Evolutionary conservation across 2,888 invertebrate species (phyloP).

Genomic region (Noctua fimbriata): DNA sequence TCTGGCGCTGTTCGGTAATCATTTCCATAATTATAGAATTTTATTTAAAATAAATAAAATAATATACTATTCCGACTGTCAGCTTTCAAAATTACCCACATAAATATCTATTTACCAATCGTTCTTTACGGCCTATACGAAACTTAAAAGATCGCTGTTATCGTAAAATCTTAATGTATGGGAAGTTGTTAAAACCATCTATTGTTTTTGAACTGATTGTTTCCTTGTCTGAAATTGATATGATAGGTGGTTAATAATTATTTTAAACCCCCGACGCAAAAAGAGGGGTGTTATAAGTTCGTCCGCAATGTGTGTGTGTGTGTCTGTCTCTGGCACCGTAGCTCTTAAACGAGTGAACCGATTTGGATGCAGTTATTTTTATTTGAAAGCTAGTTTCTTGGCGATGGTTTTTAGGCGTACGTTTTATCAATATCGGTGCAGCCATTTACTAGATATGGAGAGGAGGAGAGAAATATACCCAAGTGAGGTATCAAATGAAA

Average conservation of each 20-base stretch:
- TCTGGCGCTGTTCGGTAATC: slow-evolving; percentile 64
- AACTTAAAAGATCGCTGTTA: slow-evolving; percentile 10
- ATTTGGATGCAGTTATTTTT: no score
- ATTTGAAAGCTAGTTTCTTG: no score
- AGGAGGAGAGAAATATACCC: no score
- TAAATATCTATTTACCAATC: slow-evolving; percentile 50
- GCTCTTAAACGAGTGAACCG: no score
- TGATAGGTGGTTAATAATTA: not conserved
- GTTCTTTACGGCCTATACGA: slow-evolving; percentile 35
- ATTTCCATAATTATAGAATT: slow-evolving; percentile 53
- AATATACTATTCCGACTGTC: slow-evolving; percentile 65
- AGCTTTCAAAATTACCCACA: slow-evolving; percentile 64
- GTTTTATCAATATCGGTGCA: no score
- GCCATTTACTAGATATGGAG: no score
- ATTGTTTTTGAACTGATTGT: slow-evolving; percentile 26
- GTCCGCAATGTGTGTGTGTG: no score
- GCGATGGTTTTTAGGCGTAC: no score
- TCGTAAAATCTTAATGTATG: slow-evolving; percentile 21
- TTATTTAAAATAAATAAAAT: slow-evolving; percentile 65
- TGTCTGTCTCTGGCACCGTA: no score
- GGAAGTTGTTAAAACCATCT: slow-evolving; percentile 18
- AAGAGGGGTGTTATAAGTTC: no score
- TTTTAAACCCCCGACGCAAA: no score
- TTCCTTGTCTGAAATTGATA: slow-evolving; percentile 14
- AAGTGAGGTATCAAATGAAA: no score